Base-by-base conservation (phyloP, 1,140 invertebrate species). In the Achatina immaculata region DNA sequence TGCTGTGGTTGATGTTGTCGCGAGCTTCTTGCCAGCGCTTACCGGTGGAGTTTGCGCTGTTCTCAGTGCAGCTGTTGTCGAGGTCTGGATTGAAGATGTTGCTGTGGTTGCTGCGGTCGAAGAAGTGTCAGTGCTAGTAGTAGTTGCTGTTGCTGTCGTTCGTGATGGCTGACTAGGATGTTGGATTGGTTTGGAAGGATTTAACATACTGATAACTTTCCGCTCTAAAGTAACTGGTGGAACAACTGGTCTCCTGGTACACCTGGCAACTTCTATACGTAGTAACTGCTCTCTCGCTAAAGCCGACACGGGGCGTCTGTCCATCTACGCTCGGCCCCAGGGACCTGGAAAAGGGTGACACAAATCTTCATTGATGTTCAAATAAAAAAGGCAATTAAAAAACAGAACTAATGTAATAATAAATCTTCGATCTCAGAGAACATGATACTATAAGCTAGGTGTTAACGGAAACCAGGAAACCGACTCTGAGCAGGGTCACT, bases 261-360 rank as follows among this genome's bases (percentile, higher is more conserved):
- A 85, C 76, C 81, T 79, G 81, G 85, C 81, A 24, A 85, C 79
- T 75, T 83, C 83, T 68, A 86, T 85, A 36, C n/a, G 51, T 62
- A 85, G 82, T 73, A 84, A 81, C 76, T 84, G 66, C 79, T 88
- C 83, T 62, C 84, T 94, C 94, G 86, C 93, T 92, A 88, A 94
- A 95, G 85, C 95, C 94, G 89, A 94, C 94, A 76, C 92, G 92
- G 86, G 55, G n/a, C 75, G 62, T 42, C 66, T 42, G 72, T 83
- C 82, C 82, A 83, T 83, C 78, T 62, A 78, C n/a, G n/a, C n/a
- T n/a, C n/a, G 73, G 43, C 40, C 31, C n/a, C 48, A 9, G 34
- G 38, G n/a, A 69, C 62, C 55, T 81, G 72, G 9, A n/a, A n/a
- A n/a, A n/a, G n/a, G n/a, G n/a, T n/a, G n/a, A n/a, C n/a, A n/a